A percentile compares a stretch with the other conserved stretches of the same genome.
These are phyloP conservation scores for Nerophis ophidion DNA, from an alignment of 2,113 vertebrate genomes.

Conservation along the genomic window DNA sequence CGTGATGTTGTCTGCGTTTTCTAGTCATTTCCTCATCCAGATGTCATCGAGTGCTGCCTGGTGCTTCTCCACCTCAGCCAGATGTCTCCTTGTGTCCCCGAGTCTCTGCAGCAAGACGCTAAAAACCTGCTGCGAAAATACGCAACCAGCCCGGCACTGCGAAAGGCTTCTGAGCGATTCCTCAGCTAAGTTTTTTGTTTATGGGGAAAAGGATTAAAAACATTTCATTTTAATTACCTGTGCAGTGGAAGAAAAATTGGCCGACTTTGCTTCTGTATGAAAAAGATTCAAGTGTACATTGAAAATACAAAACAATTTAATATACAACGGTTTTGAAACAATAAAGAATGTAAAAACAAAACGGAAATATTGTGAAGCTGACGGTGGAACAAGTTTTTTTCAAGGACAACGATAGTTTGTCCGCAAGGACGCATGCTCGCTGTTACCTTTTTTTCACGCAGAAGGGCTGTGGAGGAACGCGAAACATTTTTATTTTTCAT, in stretches of 20 bases:
- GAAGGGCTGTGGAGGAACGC: slow-evolving; percentile 48
- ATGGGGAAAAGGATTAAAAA: neutral
- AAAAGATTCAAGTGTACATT: slow-evolving; percentile 25
- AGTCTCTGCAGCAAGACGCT: slow-evolving; percentile 59
- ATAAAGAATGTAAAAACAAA: slow-evolving; percentile 67
- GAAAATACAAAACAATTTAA: slow-evolving; percentile 80
- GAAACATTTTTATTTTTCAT: slow-evolving; percentile 60
- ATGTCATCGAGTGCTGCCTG: slow-evolving; percentile 87
- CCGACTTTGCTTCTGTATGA: too few species aligned
- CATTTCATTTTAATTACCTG: slow-evolving; percentile 12
- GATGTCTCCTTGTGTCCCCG: slow-evolving; percentile 44
- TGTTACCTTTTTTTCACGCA: slow-evolving; percentile 44
- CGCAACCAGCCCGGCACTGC: neutral
- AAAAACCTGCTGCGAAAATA: slow-evolving; percentile 72
- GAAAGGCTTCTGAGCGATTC: slow-evolving; percentile 57
- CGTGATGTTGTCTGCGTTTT: neutral
- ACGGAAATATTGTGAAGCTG: slow-evolving; percentile 51
- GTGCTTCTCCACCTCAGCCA: slow-evolving; percentile 74
- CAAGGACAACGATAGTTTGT: slow-evolving; percentile 41
- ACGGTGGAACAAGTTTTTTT: slow-evolving; percentile 22
- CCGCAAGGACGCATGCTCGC: slow-evolving; percentile 34
- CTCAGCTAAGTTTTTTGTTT: slow-evolving; percentile 16
- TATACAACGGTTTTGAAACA: slow-evolving; percentile 74
- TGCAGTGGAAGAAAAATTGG: slow-evolving; percentile 1
- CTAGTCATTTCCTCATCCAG: slow-evolving; percentile 80